These are phyloP conservation scores for Esox lucius DNA, from an alignment of 2,797 vertebrate species.

Conservation along the genomic window DNA sequence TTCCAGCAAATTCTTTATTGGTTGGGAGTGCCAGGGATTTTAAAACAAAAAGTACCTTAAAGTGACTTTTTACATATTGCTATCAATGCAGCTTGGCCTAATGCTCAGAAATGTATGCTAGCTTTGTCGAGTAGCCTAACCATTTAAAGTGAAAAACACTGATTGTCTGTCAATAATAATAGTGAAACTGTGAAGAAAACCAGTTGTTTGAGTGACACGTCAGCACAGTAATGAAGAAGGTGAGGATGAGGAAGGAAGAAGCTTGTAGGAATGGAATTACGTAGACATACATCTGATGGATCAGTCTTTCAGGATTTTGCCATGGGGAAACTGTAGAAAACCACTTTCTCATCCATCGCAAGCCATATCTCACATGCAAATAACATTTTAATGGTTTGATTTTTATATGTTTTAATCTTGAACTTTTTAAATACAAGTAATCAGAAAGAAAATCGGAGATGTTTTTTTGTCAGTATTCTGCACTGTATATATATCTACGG, in stretches of 20 bases:
- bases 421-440: conserved; percentile 68
- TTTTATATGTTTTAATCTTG: conserved; percentile 58
- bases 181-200: conserved; percentile 29
- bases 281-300: conserved; percentile 21
- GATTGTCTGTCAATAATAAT: conserved; percentile 36
- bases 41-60: conserved; percentile 36
- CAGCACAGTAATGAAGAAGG: conserved; percentile 1
- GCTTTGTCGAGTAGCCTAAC: conserved; percentile 27
- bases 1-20: conserved; percentile 45
- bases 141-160: conserved; percentile 26
- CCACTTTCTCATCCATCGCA: conserved; percentile 52
- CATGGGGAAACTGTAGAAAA: conserved; percentile 34
- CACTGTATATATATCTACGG: conserved; percentile 67
- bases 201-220: conserved; percentile 19
- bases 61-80: conserved; percentile 48
- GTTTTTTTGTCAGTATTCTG: conserved; percentile 56
- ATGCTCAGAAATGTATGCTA: conserved; percentile 31
- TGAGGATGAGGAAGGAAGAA: not conserved
- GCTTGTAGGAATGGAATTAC: not conserved
- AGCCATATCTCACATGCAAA: conserved; percentile 63
- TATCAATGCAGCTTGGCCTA: conserved; percentile 47
- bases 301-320: conserved; percentile 40
- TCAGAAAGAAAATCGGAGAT: conserved; percentile 40
- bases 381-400: conserved; percentile 72
- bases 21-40: conserved; percentile 41